These are phyloP conservation scores for Cottus gobio DNA, from an alignment of 2,113 vertebrate species.

Conservation along the genomic window DNA sequence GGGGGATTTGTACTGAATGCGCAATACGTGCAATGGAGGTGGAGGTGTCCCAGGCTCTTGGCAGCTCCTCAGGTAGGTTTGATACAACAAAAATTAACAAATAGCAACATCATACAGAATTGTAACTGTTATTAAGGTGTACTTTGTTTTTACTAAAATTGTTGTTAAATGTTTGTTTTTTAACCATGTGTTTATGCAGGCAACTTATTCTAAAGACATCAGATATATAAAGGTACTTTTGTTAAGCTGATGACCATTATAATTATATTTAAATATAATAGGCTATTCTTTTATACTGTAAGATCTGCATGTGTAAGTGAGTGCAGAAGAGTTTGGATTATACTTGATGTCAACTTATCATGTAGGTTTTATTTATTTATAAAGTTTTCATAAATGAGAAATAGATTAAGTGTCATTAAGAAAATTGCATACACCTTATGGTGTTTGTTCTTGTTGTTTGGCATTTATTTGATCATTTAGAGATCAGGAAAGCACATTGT, in stretches of 20 bases:
- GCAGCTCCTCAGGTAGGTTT: constrained; percentile 72
- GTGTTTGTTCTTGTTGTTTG: neutral
- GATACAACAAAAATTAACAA: neutral
- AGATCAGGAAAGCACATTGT: constrained; percentile 1
- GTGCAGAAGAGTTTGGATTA: neutral
- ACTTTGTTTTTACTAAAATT: neutral
- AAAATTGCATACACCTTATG: neutral
- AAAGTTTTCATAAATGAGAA: constrained; percentile 25
- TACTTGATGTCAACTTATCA: constrained; percentile 33
- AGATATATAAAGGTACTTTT: neutral
- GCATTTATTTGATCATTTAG: neutral
- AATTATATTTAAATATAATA: neutral
- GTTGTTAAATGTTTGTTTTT: neutral
- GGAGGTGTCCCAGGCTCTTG: constrained; percentile 39
- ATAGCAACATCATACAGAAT: neutral
- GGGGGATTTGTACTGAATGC: constrained; percentile 42
- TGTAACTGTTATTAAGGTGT: neutral
- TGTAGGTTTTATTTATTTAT: constrained; percentile 44
- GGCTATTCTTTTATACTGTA: neutral
- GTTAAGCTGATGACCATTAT: neutral
- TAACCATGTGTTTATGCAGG: neutral
- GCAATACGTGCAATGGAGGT: constrained; percentile 52
- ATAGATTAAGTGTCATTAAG: neutral
- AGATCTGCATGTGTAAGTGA: neutral
- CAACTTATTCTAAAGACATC: neutral